Evolutionary conservation across 2,888 invertebrate species (phyloP).

Genomic region (Microplitis deprimator): DNA sequence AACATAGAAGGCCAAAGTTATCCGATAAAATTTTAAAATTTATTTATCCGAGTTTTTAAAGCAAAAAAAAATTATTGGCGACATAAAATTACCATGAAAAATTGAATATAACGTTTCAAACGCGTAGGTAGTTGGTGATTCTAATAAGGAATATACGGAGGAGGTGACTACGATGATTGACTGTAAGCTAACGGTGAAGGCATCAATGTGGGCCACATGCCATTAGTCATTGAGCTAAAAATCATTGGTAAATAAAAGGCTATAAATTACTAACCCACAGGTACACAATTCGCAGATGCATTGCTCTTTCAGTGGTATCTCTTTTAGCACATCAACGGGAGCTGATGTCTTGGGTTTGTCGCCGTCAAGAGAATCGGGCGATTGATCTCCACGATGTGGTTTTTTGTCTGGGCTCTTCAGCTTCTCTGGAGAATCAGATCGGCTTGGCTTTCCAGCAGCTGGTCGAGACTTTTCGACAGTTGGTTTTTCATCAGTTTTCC

Average conservation of each 20-base stretch:
- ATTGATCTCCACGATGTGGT: constrained; percentile 61
- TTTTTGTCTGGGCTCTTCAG: constrained; percentile 52
- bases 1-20: background rate
- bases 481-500: background rate
- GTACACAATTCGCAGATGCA: constrained; percentile 93
- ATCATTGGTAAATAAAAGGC: background rate
- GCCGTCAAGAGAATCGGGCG: constrained; percentile 59
- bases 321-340: constrained; percentile 67
- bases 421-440: constrained; percentile 64
- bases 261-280: constrained; percentile 81
- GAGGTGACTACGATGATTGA: background rate
- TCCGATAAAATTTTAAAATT: background rate
- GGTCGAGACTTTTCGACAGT: constrained; percentile 45
- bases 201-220: background rate
- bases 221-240: background rate
- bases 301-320: constrained; percentile 79
- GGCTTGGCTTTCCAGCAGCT: constrained; percentile 58
- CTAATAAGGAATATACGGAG: background rate
- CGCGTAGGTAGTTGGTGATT: background rate
- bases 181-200: background rate
- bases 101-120: background rate
- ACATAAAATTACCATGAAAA: background rate
- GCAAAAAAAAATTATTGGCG: background rate
- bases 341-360: constrained; percentile 65
- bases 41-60: background rate